Conservation (phyloP, 2,797 vertebrate genomes). For the Mormyrops boulengeri region DNA sequence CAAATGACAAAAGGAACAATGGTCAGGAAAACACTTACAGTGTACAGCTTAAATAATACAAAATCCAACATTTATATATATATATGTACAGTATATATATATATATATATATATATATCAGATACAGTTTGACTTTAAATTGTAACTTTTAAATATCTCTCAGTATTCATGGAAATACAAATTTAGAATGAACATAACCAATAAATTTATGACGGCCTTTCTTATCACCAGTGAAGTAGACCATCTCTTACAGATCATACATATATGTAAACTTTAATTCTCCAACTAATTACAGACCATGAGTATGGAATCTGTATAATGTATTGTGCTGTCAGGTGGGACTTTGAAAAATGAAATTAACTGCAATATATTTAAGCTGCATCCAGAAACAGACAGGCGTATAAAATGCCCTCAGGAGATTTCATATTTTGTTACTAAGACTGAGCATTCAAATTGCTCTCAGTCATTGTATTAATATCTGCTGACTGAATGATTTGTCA, state of each 20-base stretch:
- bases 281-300: neutral
- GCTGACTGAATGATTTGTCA: neutral
- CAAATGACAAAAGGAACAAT: neutral
- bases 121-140: neutral
- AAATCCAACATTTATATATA: neutral
- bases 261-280: neutral
- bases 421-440: neutral
- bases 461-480: neutral
- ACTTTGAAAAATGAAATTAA: neutral
- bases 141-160: neutral
- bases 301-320: neutral
- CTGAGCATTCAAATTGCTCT: neutral
- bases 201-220: neutral
- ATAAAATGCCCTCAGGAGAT: neutral
- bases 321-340: neutral
- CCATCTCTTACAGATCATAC: neutral
- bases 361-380: neutral
- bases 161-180: neutral
- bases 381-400: neutral
- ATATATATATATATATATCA: neutral
- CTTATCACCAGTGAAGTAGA: neutral
- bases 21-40: neutral
- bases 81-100: neutral
- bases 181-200: neutral
- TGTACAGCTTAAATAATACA: neutral